Conservation (phyloP, 2,797 vertebrate genomes). For the Gambusia yucatana region DNA sequence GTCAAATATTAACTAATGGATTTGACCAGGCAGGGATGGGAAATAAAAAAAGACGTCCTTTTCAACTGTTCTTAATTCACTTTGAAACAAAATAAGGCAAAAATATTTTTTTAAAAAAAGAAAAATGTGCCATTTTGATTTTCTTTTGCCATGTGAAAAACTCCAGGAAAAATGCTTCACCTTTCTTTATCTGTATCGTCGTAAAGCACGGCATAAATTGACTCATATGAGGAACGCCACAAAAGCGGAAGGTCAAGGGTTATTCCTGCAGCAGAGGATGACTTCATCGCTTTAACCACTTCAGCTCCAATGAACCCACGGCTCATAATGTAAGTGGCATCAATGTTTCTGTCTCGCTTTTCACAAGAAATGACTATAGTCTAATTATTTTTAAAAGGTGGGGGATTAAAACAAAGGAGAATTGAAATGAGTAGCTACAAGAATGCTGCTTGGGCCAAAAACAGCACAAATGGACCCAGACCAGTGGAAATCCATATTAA, state of each 20-base stretch:
- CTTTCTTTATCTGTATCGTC: background rate
- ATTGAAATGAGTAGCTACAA: background rate
- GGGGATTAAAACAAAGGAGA: background rate
- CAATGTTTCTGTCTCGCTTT: background rate
- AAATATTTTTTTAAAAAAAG: too few relatives aligned
- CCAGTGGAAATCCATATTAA: background rate
- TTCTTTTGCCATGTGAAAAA: background rate
- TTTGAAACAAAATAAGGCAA: background rate
- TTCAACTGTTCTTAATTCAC: background rate
- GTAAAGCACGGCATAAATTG: constrained; percentile 1
- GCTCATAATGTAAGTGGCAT: background rate
- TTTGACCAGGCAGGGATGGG: background rate
- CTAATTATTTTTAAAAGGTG: background rate
- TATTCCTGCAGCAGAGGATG: background rate
- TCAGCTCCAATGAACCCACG: background rate
- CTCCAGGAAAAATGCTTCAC: background rate
- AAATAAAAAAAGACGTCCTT: background rate
- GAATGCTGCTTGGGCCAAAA: background rate
- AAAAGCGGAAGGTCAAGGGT: background rate
- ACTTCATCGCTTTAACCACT: background rate
- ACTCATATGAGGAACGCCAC: too few relatives aligned
- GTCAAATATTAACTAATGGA: background rate
- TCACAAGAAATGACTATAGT: background rate
- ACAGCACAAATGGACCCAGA: background rate
- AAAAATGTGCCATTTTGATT: background rate